These are phyloP conservation scores for human DNA, from an alignment of 2,113 vertebrate species.

Conservation along the genomic window GRCh38 chr1:19700501-19701000, in stretches of 20 bases:
- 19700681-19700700: not conserved
- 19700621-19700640: not conserved
- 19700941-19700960: no score
- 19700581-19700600: not conserved
- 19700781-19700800: conserved; percentile 94
- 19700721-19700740: not conserved
- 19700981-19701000: not conserved
- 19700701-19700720: not conserved
- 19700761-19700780: conserved; percentile 95
- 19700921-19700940: not conserved
- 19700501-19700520: not conserved
- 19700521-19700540: not conserved
- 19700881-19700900: conserved; percentile 83
- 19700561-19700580: not conserved
- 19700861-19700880: conserved; percentile 95
- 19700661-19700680: not conserved
- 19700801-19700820: conserved; percentile 92
- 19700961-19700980: not conserved
- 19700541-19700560: no score
- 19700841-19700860: conserved; percentile 94
- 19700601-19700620: not conserved
- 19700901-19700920: not conserved
- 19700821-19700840: conserved; percentile 93
- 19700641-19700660: not conserved
- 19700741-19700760: fast-evolving